Evolutionary conservation across 2,113 vertebrate genomes (phyloP).

Genomic region (Ictalurus punctatus): DNA sequence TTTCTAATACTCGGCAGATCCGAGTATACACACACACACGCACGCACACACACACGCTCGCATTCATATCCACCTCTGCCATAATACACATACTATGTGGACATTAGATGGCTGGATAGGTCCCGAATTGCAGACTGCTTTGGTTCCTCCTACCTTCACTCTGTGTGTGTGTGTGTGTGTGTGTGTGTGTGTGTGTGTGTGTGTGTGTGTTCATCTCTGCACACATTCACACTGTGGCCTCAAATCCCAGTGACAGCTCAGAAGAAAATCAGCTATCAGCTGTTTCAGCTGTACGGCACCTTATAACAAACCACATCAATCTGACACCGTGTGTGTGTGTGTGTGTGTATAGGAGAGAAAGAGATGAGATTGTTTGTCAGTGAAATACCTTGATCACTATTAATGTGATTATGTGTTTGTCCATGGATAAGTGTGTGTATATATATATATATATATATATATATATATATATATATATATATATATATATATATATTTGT

Average conservation of each 20-base stretch:
- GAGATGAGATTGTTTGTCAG: background rate
- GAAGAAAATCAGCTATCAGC: slow-evolving; percentile 2
- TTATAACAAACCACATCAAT: background rate
- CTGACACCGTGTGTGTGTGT: background rate
- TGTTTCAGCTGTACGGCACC: background rate
- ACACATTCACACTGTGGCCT: background rate
- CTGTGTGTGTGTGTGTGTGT: slow-evolving; percentile 28
- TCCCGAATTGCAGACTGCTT: background rate
- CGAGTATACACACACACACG: background rate
- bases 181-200: slow-evolving; percentile 9
- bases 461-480: too few relatives aligned
- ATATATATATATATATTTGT: too few relatives aligned
- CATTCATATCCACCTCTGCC: background rate
- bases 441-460: too few relatives aligned
- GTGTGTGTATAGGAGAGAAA: background rate
- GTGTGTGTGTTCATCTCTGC: background rate
- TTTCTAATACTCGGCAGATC: slow-evolving; percentile 74
- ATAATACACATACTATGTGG: slow-evolving; percentile 12
- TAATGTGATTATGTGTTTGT: background rate
- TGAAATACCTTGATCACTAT: background rate
- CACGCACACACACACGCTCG: too few relatives aligned
- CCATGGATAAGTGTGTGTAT: background rate
- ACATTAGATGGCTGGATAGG: slow-evolving; percentile 28
- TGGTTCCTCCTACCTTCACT: slow-evolving; percentile 15
- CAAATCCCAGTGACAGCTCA: background rate